Evolutionary conservation across 1,140 invertebrate genomes (phyloP).

Genomic region (Daktulosphaira vitifoliae): DNA sequence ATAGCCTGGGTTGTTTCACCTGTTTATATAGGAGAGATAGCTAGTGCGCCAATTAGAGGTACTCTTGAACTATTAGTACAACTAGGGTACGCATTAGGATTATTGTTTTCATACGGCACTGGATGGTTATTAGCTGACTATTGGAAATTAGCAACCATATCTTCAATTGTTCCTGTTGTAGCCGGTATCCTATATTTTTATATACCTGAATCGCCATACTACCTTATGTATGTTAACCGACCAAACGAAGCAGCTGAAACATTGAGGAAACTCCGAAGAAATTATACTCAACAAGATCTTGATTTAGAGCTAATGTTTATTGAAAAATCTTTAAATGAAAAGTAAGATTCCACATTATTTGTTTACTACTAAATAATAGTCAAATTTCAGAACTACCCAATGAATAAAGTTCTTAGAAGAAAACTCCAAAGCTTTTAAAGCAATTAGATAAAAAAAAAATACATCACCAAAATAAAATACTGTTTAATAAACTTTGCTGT

Average conservation of each 20-base stretch:
- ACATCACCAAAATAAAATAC: no score
- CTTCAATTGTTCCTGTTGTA: constrained; percentile 50
- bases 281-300: constrained; percentile 4
- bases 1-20: constrained; percentile 66
- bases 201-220: constrained; percentile 77
- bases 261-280: constrained; percentile 53
- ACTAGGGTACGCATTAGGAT: constrained; percentile 66
- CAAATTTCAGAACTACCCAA: no score
- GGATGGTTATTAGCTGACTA: constrained; percentile 63
- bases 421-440: no score
- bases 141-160: constrained; percentile 54
- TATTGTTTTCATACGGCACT: constrained; percentile 63
- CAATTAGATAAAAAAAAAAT: no score
- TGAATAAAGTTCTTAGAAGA: no score
- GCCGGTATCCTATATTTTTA: constrained; percentile 59
- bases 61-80: constrained; percentile 65
- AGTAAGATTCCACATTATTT: no score
- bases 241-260: constrained; percentile 56
- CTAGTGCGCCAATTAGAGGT: constrained; percentile 38
- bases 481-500: no score
- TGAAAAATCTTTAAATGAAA: no score
- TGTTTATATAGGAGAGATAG: constrained; percentile 80
- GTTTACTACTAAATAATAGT: no score
- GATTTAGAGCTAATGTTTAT: no score
- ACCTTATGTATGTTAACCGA: constrained; percentile 52